Conservation (phyloP, 2,888 invertebrate species). For the Philopedon plagiatum region DNA sequence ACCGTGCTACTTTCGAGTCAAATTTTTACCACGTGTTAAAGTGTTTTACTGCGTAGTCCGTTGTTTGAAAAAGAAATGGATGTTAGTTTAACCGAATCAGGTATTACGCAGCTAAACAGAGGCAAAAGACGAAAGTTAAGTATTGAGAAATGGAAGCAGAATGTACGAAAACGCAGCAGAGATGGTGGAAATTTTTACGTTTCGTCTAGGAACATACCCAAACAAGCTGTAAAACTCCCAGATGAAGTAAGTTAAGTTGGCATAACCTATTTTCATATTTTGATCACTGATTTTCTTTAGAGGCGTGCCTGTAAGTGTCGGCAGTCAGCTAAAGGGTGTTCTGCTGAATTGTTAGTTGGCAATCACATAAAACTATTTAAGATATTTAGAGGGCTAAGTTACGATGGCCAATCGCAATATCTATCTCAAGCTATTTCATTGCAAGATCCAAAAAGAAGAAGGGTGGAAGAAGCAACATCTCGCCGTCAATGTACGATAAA, state of each 20-base stretch:
- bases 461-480: constrained; percentile 10
- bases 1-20: no score
- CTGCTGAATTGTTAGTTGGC: constrained; percentile 17
- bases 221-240: constrained; percentile 2
- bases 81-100: not conserved
- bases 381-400: constrained; percentile 3
- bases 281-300: constrained; percentile 6
- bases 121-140: constrained; percentile 13
- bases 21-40: not conserved
- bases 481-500: not conserved
- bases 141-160: constrained; percentile 19
- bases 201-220: constrained; percentile 15
- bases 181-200: constrained; percentile 17
- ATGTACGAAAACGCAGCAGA: constrained; percentile 11
- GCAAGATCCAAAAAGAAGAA: constrained; percentile 4
- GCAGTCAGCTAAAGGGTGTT: constrained; percentile 4
- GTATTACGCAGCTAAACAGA: constrained; percentile 6
- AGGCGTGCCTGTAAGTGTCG: constrained; percentile 8
- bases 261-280: constrained; percentile 15
- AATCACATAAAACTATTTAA: constrained; percentile 4
- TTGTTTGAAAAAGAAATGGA: not conserved
- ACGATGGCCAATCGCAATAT: constrained; percentile 9
- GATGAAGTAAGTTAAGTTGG: constrained; percentile 24
- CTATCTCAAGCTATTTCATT: constrained; percentile 7
- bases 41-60: no score